Percentiles rank a stretch among this genome's conserved stretches.
These are phyloP conservation scores for Columbina picui DNA, from an alignment of 2,113 vertebrate genomes.

Conservation along the genomic window DNA sequence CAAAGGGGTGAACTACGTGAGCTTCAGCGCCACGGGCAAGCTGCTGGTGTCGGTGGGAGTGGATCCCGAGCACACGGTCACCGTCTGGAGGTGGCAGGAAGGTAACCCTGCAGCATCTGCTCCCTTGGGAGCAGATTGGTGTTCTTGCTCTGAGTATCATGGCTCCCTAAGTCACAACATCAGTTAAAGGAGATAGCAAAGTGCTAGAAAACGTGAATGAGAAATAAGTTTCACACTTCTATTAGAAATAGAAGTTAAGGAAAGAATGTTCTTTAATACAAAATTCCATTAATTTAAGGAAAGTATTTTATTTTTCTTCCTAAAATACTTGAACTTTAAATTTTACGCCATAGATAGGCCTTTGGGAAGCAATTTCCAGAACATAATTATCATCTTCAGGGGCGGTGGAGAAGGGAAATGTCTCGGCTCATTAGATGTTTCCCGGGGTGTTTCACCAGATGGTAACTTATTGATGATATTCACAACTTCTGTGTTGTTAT, in stretches of 20 bases:
- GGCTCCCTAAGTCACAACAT: background rate
- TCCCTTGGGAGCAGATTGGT: background rate
- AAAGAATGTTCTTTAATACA: background rate
- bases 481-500: background rate
- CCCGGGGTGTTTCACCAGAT: background rate
- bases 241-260: background rate
- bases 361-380: background rate
- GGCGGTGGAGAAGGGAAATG: background rate
- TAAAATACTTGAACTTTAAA: background rate
- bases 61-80: constrained; percentile 94
- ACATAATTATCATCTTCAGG: background rate
- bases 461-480: background rate
- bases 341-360: background rate
- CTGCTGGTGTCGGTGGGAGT: constrained; percentile 94
- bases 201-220: background rate
- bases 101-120: constrained; percentile 66
- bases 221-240: background rate
- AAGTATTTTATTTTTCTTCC: background rate
- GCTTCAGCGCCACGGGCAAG: constrained; percentile 96
- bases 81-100: constrained; percentile 98
- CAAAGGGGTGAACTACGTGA: constrained; percentile 91
- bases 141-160: background rate
- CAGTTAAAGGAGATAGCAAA: background rate
- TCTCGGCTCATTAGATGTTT: background rate
- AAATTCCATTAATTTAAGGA: background rate